A percentile compares a stretch with the other conserved stretches of the same genome.
Conservation (phyloP, 1,140 invertebrate genomes). For the Proales similis region DNA sequence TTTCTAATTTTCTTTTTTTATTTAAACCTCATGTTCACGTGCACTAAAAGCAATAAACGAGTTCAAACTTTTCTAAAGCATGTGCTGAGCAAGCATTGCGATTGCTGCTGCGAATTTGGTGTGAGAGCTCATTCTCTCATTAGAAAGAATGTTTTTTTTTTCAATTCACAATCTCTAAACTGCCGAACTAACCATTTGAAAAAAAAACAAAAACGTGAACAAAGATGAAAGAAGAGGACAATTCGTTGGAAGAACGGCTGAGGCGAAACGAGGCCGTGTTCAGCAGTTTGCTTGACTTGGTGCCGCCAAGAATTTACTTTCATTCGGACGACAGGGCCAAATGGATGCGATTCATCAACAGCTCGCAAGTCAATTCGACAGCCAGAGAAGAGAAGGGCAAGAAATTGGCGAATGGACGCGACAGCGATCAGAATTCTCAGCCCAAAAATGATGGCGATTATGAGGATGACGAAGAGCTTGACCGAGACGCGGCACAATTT, state of each 20-base stretch:
- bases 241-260: conserved; percentile 19
- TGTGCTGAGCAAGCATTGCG: too few relatives aligned
- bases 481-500: conserved; percentile 11
- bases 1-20: too few relatives aligned
- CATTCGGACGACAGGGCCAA: conserved; percentile 17
- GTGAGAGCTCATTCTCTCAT: too few relatives aligned
- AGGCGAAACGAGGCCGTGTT: conserved; percentile 18
- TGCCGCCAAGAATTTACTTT: conserved; percentile 26
- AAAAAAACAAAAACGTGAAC: too few relatives aligned
- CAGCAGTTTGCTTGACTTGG: conserved; percentile 16
- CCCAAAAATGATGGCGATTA: conserved; percentile 10
- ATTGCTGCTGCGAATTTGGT: too few relatives aligned
- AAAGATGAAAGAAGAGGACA: too few relatives aligned
- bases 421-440: conserved; percentile 3
- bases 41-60: too few relatives aligned
- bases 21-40: too few relatives aligned
- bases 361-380: neutral
- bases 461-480: neutral
- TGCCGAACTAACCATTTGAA: too few relatives aligned
- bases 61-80: too few relatives aligned
- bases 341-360: conserved; percentile 13
- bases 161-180: too few relatives aligned
- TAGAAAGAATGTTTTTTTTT: too few relatives aligned
- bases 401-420: neutral
- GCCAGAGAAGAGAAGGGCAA: neutral